Conservation (phyloP, 2,113 vertebrate genomes). For the Scomber colias region DNA sequence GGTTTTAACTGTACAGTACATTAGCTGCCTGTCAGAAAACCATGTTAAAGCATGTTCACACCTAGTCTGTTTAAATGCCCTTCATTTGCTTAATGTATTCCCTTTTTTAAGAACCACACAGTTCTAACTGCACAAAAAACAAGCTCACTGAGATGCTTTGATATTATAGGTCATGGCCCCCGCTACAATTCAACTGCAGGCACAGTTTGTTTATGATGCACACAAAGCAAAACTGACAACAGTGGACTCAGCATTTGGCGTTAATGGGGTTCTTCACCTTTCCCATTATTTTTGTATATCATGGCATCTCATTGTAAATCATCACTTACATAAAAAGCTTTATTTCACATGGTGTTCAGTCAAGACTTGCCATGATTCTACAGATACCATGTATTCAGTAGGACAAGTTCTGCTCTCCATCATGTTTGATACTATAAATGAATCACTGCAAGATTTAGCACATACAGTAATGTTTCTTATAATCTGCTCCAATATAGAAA, state of each 20-base stretch:
- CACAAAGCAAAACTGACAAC: background rate
- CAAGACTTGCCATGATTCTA: background rate
- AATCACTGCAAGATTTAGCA: background rate
- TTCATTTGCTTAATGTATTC: slow-evolving; percentile 33
- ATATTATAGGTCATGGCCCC: background rate
- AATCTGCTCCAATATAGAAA: background rate
- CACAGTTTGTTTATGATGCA: background rate
- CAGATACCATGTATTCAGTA: background rate
- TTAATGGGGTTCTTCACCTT: background rate
- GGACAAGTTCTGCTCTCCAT: background rate
- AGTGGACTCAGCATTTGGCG: background rate
- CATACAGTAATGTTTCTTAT: background rate
- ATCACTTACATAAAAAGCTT: background rate
- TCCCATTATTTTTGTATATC: background rate
- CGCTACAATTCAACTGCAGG: background rate
- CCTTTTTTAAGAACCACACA: background rate
- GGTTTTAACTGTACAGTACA: background rate
- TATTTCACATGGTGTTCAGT: background rate
- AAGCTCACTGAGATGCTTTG: background rate
- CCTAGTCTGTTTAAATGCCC: slow-evolving; percentile 1
- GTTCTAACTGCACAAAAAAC: background rate
- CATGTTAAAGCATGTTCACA: background rate
- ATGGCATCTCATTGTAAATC: background rate
- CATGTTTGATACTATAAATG: background rate
- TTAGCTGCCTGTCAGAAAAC: background rate